phyloP scores from a whole-genome alignment of 2,888 invertebrate genomes.

The Xylota sylvarum region DNA sequence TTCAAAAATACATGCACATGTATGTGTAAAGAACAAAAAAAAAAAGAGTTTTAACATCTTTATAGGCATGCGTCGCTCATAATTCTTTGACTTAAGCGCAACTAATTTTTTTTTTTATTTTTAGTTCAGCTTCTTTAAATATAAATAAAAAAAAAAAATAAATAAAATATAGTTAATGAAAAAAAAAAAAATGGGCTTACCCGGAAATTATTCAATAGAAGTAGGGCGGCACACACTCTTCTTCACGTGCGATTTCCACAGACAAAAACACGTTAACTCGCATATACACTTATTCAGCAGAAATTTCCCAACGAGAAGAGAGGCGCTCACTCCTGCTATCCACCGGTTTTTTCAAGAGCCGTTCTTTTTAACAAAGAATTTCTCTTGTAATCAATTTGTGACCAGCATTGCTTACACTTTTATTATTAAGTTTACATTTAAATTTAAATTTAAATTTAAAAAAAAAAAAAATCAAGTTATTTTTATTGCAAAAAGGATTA shows the following conservation, averaged over 20 bases:
- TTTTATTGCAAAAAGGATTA: not conserved
- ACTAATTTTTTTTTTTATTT: not conserved
- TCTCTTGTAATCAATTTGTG: constrained; percentile 57
- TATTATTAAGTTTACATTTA: constrained; percentile 7
- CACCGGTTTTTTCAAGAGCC: constrained; percentile 64
- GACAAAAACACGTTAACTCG: constrained; percentile 38
- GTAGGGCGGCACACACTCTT: constrained; percentile 65
- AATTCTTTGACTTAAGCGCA: not conserved
- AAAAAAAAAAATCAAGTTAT: not conserved
- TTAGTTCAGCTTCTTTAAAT: not conserved
- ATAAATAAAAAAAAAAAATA: not conserved
- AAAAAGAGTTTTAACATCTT: not conserved
- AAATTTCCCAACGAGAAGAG: constrained; percentile 61
- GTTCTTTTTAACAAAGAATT: constrained; percentile 64
- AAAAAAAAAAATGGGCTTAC: too few relatives aligned
- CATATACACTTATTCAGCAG: constrained; percentile 50
- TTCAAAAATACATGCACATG: not conserved
- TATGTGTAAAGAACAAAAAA: not conserved
- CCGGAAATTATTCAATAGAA: constrained; percentile 52
- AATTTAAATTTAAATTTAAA: constrained; percentile 3
- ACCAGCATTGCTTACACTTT: constrained; percentile 57
- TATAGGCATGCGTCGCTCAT: not conserved
- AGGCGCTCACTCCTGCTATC: constrained; percentile 60
- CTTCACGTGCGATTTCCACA: constrained; percentile 64
- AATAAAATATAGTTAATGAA: not conserved